phyloP scores from a whole-genome alignment of 2,888 invertebrate genomes.

The Drosophila mercatorum region DNA sequence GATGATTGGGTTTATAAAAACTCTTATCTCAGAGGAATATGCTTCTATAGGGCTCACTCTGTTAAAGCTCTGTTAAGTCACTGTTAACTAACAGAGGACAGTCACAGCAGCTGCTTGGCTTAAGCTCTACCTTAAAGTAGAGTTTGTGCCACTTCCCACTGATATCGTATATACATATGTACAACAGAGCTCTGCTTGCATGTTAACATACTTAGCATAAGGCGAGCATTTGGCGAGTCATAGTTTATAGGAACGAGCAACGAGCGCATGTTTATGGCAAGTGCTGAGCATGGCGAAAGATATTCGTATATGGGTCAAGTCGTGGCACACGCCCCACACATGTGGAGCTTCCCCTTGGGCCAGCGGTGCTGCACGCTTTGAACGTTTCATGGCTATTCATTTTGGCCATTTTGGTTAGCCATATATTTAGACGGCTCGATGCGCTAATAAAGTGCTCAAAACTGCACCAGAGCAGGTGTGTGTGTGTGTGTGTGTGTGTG shows the following conservation, averaged over 20 bases:
- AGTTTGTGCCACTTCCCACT: no score
- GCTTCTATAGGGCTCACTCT: not conserved
- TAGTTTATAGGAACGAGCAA: conserved; percentile 10
- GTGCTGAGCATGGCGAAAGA: conserved; percentile 14
- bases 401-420: conserved; percentile 61
- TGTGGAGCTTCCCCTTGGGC: conserved; percentile 24
- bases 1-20: no score
- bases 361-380: conserved; percentile 50
- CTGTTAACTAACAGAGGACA: not conserved
- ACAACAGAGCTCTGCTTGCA: not conserved
- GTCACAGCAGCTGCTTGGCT: not conserved
- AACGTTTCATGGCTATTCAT: conserved; percentile 54
- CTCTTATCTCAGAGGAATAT: no score
- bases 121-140: not conserved
- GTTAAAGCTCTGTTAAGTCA: not conserved
- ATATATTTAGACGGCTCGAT: conserved; percentile 63
- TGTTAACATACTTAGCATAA: conserved; percentile 14
- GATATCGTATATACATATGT: not conserved
- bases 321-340: conserved; percentile 43
- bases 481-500: conserved; percentile 46
- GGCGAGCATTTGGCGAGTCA: conserved; percentile 9
- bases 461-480: conserved; percentile 34
- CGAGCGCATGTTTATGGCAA: conserved; percentile 9
- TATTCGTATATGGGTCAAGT: conserved; percentile 46
- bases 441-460: conserved; percentile 65